phyloP scores from a whole-genome alignment of 2,888 invertebrate species.

The Ceratothoa steindachneri region DNA sequence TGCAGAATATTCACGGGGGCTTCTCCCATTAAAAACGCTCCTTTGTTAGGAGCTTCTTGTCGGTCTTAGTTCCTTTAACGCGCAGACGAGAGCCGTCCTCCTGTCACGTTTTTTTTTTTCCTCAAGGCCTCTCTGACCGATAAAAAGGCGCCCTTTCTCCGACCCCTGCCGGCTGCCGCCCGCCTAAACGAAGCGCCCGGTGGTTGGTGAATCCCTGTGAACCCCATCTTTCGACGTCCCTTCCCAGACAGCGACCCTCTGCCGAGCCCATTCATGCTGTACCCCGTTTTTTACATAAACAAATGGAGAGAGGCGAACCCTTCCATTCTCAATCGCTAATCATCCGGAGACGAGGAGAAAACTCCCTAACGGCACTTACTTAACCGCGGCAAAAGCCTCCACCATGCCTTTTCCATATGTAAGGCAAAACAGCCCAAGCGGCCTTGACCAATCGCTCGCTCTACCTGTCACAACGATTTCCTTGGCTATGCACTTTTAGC shows the following conservation, averaged over 20 bases:
- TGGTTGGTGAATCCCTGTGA: too few species aligned
- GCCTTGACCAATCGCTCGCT: background rate
- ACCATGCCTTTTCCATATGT: too few species aligned
- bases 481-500: constrained; percentile 5
- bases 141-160: constrained; percentile 2
- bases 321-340: constrained; percentile 1
- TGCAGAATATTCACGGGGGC: background rate
- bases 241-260: background rate
- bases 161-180: background rate
- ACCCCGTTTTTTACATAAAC: constrained; percentile 11
- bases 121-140: constrained; percentile 2
- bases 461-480: constrained; percentile 15
- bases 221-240: background rate
- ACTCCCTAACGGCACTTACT: constrained; percentile 10
- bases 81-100: background rate
- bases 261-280: too few species aligned
- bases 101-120: constrained; percentile 11
- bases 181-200: background rate
- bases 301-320: constrained; percentile 13
- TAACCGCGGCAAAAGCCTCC: background rate
- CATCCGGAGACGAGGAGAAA: constrained; percentile 1
- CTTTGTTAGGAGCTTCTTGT: background rate
- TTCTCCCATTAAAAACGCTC: background rate
- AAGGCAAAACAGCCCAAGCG: background rate
- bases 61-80: constrained; percentile 7